Evolutionary conservation across 1,140 invertebrate genomes (phyloP).

Genomic region (Propsilocerus akamusi): DNA sequence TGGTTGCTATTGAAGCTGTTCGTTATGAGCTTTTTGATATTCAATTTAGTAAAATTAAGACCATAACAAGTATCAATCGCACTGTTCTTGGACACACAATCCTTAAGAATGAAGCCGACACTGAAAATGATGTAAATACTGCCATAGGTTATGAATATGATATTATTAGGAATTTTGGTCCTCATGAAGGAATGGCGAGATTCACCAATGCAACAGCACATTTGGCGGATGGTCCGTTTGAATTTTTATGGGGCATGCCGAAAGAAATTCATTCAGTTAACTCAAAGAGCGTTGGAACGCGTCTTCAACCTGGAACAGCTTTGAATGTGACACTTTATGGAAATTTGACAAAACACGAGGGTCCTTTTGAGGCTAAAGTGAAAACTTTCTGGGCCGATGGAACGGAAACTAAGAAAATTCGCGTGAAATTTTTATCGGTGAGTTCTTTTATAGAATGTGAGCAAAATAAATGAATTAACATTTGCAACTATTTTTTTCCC

Average conservation of each 20-base stretch:
- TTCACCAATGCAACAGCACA: conserved; percentile 49
- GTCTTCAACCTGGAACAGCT: conserved; percentile 45
- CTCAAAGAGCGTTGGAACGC: conserved; percentile 18
- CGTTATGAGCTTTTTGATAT: conserved; percentile 49
- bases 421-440: background rate
- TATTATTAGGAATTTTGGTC: conserved; percentile 54
- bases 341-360: conserved; percentile 47
- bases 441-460: background rate
- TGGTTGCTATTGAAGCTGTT: conserved; percentile 58
- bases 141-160: conserved; percentile 48
- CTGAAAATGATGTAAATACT: conserved; percentile 34
- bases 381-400: conserved; percentile 47
- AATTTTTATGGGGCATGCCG: background rate
- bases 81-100: conserved; percentile 35
- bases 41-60: conserved; percentile 35
- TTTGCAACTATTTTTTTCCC: no score
- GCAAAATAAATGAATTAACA: no score
- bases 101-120: conserved; percentile 37
- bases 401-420: conserved; percentile 18
- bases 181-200: conserved; percentile 51
- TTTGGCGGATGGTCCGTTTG: conserved; percentile 25
- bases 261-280: background rate
- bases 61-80: conserved; percentile 29
- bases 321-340: conserved; percentile 56
- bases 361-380: conserved; percentile 49